Percentiles rank a stretch among this genome's conserved stretches.
These are phyloP conservation scores for Lasaia peninsularis DNA, from an alignment of 1,140 invertebrate genomes.

Conservation along the genomic window DNA sequence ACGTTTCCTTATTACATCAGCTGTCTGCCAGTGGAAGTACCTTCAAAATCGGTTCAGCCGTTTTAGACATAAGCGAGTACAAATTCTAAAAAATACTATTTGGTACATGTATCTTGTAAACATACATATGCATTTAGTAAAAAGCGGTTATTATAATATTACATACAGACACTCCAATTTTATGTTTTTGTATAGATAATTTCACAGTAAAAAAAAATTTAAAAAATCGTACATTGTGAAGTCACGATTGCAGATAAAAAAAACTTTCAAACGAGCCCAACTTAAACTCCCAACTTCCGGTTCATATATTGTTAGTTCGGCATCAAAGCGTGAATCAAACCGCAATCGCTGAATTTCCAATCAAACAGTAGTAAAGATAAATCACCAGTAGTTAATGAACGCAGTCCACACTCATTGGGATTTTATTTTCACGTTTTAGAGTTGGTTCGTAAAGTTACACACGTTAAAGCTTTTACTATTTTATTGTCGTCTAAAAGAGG, in stretches of 20 bases:
- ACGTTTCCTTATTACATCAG: too few species aligned
- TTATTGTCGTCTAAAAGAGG: conserved; percentile 10
- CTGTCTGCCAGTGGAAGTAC: too few species aligned
- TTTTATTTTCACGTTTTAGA: conserved; percentile 11
- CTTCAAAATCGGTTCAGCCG: too few species aligned
- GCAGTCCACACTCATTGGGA: not conserved
- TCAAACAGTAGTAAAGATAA: conserved; percentile 8
- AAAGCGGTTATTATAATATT: too few species aligned
- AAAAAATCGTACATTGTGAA: too few species aligned
- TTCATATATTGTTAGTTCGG: conserved; percentile 5
- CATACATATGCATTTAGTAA: too few species aligned
- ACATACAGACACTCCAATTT: too few species aligned
- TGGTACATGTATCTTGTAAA: too few species aligned
- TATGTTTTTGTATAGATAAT: too few species aligned
- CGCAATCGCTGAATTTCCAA: conserved; percentile 8
- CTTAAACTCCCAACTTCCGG: not conserved
- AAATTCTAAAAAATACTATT: too few species aligned
- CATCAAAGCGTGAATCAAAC: conserved; percentile 9
- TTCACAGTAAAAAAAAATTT: too few species aligned
- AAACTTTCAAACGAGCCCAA: not conserved
- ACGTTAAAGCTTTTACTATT: conserved; percentile 1
- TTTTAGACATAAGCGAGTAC: too few species aligned
- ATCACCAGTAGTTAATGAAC: conserved; percentile 6
- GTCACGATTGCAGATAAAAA: not conserved
- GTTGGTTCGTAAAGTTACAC: conserved; percentile 6